Base-by-base conservation (phyloP, 2,797 vertebrate species). In the Alauda arvensis region DNA sequence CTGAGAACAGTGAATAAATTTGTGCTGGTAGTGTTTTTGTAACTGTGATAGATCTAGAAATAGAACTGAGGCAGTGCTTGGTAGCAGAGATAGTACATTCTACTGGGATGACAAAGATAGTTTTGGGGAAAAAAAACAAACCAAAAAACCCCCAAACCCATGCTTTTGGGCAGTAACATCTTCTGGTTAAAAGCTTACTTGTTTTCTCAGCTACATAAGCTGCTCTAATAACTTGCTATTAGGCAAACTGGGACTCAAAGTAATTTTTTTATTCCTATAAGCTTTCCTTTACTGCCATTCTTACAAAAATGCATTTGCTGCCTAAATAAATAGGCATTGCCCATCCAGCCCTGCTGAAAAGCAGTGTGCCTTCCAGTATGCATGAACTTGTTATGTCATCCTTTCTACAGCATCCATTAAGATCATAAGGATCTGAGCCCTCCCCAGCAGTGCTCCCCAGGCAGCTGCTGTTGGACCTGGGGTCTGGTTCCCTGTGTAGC, bases 1-100 rank as follows among this genome's bases (percentile, higher is more conserved):
- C 46, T 76, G 49, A 87, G 70, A 92, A 75, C 60, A 83, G 70
- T 69, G 92, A 90, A 85, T 85, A 90, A 76, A 91, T 89, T 78
- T 89, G 42, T 89, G 43, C 67, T 78, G 59, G 45, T 59, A 76
- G 45, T 91, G 56, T 69, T 93, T 90, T 69, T 85, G 37, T 72
- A 83, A 56, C 61, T 93, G 77, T 87, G 83, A 67, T 29, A 31
- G 6, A 37, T 78, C 49, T 89, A 81, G 74, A 90, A 91, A 85
- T 85, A 91, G 85, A 91, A 83, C 40, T 20, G 52, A 89, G 26
- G n/a, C 48, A 74, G 29, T 69, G 48, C 76, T 93, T 83, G 24
- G 68, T 91, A 85, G 34, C 69, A 83, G 77, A 81, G 60, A 42
- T 49, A 70, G 37, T 88, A 53, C 63, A 52, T 92, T 89, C 39